Evolutionary conservation across 2,113 vertebrate species (phyloP).

Genomic region (Theropithecus gelada): DNA sequence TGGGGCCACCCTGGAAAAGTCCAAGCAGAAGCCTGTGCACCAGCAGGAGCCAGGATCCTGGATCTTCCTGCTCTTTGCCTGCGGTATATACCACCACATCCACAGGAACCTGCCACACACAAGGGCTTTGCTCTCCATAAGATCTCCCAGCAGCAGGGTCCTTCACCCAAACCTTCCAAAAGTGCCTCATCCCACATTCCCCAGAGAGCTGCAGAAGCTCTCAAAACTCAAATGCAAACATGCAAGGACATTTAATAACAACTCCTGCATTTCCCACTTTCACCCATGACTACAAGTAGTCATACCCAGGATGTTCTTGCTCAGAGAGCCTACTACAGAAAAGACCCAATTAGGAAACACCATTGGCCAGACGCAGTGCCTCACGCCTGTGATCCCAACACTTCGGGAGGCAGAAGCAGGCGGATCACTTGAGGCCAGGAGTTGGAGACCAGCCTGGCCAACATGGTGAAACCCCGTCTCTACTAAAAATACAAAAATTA

Average conservation of each 20-base stretch:
- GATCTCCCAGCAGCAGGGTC: background rate
- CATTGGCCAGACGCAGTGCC: too few species aligned
- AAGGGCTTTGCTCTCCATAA: background rate
- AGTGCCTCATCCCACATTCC: background rate
- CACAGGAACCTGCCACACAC: background rate
- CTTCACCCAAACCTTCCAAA: background rate
- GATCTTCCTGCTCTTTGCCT: too few species aligned
- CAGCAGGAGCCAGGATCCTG: too few species aligned
- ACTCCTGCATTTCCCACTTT: background rate
- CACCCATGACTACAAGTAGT: too few species aligned
- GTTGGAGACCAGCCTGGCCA: too few species aligned
- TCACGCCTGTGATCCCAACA: too few species aligned
- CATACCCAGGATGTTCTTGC: background rate
- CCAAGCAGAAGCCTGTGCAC: background rate
- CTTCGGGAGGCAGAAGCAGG: too few species aligned
- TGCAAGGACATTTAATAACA: background rate
- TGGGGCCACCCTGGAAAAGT: background rate
- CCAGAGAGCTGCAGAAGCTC: background rate
- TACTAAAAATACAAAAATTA: too few species aligned
- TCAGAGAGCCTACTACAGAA: background rate
- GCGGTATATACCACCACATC: fast-evolving
- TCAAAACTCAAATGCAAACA: background rate
- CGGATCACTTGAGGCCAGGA: too few species aligned
- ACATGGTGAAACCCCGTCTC: too few species aligned
- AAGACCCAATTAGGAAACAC: background rate